Evolutionary conservation across 1,140 invertebrate genomes (phyloP).

Genomic region (Acyrthosiphon pisum): DNA sequence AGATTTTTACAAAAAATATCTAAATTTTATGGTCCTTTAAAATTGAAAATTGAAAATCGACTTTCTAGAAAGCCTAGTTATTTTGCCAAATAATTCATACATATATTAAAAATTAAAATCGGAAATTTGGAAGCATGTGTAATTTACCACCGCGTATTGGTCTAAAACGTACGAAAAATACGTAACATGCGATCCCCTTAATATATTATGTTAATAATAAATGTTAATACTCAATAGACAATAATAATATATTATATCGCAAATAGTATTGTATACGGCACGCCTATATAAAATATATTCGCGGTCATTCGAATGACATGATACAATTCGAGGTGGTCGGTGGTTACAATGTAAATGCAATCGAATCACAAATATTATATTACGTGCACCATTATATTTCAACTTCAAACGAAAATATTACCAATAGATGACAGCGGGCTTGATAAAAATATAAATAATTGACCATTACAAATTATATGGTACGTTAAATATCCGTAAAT

Average conservation of each 20-base stretch:
- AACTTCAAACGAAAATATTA: constrained; percentile 6
- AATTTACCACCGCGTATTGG: too few species aligned
- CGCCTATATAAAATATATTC: background rate
- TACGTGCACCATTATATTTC: background rate
- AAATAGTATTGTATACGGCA: background rate
- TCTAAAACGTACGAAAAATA: too few species aligned
- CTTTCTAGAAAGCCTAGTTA: too few species aligned
- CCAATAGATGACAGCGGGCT: background rate
- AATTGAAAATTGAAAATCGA: too few species aligned
- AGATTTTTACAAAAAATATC: too few species aligned
- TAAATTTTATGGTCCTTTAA: too few species aligned
- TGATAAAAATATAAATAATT: constrained; percentile 3
- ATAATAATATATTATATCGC: background rate
- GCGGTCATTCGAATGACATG: background rate
- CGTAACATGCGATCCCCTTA: too few species aligned
- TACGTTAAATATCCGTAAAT: background rate
- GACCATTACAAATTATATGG: background rate
- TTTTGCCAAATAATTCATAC: too few species aligned
- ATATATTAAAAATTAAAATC: too few species aligned
- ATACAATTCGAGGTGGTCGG: background rate
- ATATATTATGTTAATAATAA: background rate
- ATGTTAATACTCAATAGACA: background rate
- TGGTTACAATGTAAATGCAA: background rate
- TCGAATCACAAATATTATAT: background rate
- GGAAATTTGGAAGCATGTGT: too few species aligned